Percentiles rank a stretch among this genome's conserved stretches.
These are phyloP conservation scores for Liodrosophila aerea DNA, from an alignment of 2,888 invertebrate genomes.

Conservation along the genomic window DNA sequence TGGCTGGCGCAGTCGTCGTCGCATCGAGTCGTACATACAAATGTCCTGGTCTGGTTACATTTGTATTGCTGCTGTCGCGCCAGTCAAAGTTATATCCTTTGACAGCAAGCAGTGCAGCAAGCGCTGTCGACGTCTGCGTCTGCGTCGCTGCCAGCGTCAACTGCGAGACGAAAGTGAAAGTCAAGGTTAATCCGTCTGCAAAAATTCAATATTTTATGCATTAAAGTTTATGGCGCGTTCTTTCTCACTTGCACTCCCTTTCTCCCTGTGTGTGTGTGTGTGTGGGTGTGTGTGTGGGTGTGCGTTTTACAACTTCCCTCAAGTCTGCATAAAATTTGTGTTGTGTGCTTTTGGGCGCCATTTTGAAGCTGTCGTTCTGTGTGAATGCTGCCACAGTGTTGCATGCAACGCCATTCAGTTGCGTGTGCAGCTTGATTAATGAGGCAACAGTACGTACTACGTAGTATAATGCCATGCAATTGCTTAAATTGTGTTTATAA, in stretches of 20 bases:
- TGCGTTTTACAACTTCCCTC: background rate
- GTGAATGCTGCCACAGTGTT: conserved; percentile 34
- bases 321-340: conserved; percentile 54
- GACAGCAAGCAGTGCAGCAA: conserved; percentile 68
- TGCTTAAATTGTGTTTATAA: conserved; percentile 22
- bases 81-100: conserved; percentile 79
- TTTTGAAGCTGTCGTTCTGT: conserved; percentile 50
- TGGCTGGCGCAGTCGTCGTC: conserved; percentile 49
- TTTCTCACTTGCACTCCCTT: background rate
- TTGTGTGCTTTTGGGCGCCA: conserved; percentile 74
- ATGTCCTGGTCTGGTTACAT: conserved; percentile 69
- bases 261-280: conserved; percentile 8
- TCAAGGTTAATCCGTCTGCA: conserved; percentile 82
- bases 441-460: no score
- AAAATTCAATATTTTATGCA: conserved; percentile 81
- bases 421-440: conserved; percentile 54
- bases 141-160: conserved; percentile 22
- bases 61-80: conserved; percentile 76
- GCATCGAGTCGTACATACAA: conserved; percentile 71
- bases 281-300: background rate
- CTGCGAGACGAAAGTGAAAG: conserved; percentile 80
- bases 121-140: conserved; percentile 21
- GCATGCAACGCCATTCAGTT: conserved; percentile 43
- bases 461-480: conserved; percentile 27
- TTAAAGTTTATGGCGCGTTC: conserved; percentile 72